Evolutionary conservation across 2,888 invertebrate genomes (phyloP).

Genomic region (Ashinkailepas kermadecensis): DNA sequence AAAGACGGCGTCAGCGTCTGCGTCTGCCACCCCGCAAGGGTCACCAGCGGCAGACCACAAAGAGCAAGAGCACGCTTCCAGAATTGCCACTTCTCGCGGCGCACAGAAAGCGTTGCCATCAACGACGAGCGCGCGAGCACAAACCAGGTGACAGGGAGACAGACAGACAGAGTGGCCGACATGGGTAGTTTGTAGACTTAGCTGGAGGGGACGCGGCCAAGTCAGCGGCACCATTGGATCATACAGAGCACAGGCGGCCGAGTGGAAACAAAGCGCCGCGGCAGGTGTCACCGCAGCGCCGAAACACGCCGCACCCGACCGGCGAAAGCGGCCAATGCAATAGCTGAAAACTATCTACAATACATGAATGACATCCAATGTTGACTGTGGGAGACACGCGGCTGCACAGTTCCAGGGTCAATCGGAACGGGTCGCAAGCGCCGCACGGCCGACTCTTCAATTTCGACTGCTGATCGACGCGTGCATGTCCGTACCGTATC

Average conservation of each 20-base stretch:
- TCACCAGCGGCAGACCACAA: too few relatives aligned
- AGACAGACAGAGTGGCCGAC: not conserved
- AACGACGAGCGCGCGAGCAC: not conserved
- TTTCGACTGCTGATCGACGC: too few relatives aligned
- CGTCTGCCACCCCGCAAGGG: too few relatives aligned
- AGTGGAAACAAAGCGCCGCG: not conserved
- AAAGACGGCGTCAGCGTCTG: too few relatives aligned
- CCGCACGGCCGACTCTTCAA: not conserved
- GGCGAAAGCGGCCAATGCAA: not conserved
- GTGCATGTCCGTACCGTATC: too few relatives aligned
- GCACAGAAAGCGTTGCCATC: too few relatives aligned
- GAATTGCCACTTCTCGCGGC: too few relatives aligned
- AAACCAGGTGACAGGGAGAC: not conserved
- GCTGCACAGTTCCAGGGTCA: not conserved
- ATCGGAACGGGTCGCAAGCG: not conserved
- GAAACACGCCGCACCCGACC: not conserved
- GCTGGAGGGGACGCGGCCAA: not conserved
- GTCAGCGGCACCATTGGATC: not conserved
- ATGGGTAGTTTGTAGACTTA: too few relatives aligned
- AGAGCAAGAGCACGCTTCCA: too few relatives aligned
- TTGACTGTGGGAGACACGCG: not conserved
- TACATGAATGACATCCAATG: not conserved
- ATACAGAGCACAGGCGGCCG: not conserved
- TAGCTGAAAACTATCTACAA: constrained; percentile 5
- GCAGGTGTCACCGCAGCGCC: not conserved